These are phyloP conservation scores for Mythimna impura DNA, from an alignment of 2,888 invertebrate species.

Conservation along the genomic window DNA sequence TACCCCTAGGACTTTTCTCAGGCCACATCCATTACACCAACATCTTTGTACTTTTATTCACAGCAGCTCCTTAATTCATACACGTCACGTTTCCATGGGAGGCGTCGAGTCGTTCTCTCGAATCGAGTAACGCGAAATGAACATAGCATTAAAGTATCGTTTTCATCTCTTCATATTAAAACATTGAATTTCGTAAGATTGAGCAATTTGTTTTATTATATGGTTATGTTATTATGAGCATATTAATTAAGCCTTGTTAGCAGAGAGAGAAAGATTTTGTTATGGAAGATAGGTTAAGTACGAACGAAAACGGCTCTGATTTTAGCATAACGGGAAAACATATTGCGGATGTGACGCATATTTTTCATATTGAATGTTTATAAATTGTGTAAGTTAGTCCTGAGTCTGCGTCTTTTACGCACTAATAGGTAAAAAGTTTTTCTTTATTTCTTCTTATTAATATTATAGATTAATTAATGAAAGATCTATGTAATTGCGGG, in stretches of 20 bases:
- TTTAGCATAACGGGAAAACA: neutral
- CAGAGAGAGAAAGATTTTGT: neutral
- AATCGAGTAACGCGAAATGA: conserved; percentile 81
- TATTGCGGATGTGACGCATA: too few species aligned
- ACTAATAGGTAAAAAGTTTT: too few species aligned
- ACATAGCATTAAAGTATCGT: conserved; percentile 79
- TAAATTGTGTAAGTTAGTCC: too few species aligned
- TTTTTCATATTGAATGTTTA: too few species aligned
- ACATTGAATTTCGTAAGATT: conserved; percentile 64
- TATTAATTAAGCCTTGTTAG: neutral
- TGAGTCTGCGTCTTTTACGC: too few species aligned
- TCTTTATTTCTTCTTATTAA: too few species aligned
- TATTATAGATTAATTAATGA: too few species aligned
- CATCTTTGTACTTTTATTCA: conserved; percentile 71
- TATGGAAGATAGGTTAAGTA: neutral
- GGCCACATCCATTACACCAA: conserved; percentile 66
- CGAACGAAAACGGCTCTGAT: neutral
- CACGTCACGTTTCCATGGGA: conserved; percentile 83
- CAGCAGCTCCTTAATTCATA: conserved; percentile 85
- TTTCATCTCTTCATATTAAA: conserved; percentile 74
- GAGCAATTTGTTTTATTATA: conserved; percentile 48
- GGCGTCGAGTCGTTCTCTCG: conserved; percentile 80
- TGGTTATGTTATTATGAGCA: neutral
- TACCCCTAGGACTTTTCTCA: neutral
- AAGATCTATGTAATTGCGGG: neutral